phyloP scores from a whole-genome alignment of 2,797 vertebrate species.

The Cheirogaleus major region DNA sequence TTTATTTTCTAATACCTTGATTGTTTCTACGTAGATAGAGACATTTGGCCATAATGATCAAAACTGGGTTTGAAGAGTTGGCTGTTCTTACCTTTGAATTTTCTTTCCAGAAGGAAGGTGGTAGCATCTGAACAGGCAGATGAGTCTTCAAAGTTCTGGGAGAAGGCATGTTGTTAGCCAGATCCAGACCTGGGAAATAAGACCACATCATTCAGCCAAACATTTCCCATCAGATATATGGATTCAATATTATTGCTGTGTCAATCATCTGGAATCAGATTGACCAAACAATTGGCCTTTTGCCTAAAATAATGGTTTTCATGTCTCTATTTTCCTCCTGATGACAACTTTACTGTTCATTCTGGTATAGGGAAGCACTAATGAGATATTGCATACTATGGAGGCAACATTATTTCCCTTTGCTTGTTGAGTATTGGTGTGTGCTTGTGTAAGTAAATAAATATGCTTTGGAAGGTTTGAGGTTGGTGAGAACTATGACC shows the following conservation, averaged over 20 bases:
- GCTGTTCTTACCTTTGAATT: slow-evolving; percentile 68
- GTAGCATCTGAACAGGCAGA: slow-evolving; percentile 73
- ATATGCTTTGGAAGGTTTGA: not conserved
- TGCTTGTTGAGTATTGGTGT: not conserved
- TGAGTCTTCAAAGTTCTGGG: slow-evolving; percentile 77
- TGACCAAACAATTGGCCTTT: not conserved
- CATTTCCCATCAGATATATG: not conserved
- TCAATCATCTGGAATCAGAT: not conserved
- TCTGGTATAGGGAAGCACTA: not conserved
- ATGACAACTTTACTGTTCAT: not conserved
- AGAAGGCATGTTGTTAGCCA: slow-evolving; percentile 80
- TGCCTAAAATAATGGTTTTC: not conserved
- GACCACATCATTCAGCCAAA: not conserved
- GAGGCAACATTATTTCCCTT: not conserved
- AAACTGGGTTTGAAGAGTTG: not conserved
- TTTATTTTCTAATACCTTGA: not conserved
- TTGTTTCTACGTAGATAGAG: not conserved
- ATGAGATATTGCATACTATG: not conserved
- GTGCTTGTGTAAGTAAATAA: not conserved
- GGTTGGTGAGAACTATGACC: not conserved
- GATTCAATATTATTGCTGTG: not conserved
- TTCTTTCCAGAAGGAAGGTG: slow-evolving; percentile 78
- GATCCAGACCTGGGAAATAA: slow-evolving; percentile 78
- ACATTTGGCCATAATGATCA: not conserved
- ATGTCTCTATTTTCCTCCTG: not conserved